Evolutionary conservation across 2,797 vertebrate species (phyloP), one percentile per base, ranked within the genome.

Genomic region (Chaetophractus vellerosus): DNA sequence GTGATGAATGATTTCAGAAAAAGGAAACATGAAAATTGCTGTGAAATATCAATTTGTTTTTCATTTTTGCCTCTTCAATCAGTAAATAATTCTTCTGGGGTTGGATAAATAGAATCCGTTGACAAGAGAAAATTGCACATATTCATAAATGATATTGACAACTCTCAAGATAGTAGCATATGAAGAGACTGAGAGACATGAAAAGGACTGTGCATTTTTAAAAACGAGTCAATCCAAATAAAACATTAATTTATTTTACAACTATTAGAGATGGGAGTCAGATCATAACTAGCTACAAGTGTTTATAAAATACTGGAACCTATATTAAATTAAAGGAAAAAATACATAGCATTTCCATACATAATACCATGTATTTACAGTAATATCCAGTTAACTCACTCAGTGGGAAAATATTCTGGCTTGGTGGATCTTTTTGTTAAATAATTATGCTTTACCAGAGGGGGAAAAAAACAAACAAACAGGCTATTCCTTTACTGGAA

Each of bases 1-100:
- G 28, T 78, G 26, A 71, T 71, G 41, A 95, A 90, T 68, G 31
- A 81, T 55, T 45, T 68, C 7, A 84, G 38, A 59, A 85, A 83
- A 88, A 11, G 63, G n/a, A 85, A 76, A 61, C 21, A 72, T 36
- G 45, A 91, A 81, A 93, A 78, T 81, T 72, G 88, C 74, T 57
- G 1, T 78, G 66, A 93, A 90, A 95, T 61, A 92, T 84, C 41
- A 88, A 61, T 76, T 80, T 81, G 50, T n/a, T 86, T 9, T n/a
- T 83, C 16, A 64, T 75, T 86, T 68, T 84, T 74, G 9, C 48
- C 52, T 87, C 24, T 12, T 79, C 19, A 87, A 28, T 82, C 74
- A 59, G 23, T 41, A 83, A 87, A 68, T 74, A 24, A 55, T 88
- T 87, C 19, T 88, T 87, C 7, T 66, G 64, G 15, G 26, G 3